These are phyloP conservation scores for Cottoperca gobio DNA, from an alignment of 2,797 vertebrate genomes.

Conservation along the genomic window DNA sequence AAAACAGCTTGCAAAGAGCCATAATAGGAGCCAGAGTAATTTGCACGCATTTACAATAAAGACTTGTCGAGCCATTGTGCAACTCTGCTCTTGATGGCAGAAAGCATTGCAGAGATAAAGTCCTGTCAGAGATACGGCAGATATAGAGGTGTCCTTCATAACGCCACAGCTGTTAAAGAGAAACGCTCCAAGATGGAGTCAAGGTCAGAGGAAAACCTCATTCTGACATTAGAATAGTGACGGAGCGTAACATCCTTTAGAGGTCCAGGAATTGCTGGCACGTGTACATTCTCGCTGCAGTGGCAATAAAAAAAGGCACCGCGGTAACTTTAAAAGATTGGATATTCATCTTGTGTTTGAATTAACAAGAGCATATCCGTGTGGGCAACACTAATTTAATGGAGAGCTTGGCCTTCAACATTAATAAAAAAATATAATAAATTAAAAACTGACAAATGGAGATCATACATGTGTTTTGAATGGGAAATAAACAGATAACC, in stretches of 20 bases:
- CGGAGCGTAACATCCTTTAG: conserved; percentile 63
- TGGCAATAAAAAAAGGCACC: conserved; percentile 65
- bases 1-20: not conserved
- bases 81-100: not conserved
- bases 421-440: conserved; percentile 30
- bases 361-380: conserved; percentile 40
- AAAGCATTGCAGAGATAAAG: conserved; percentile 2
- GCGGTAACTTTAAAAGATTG: conserved; percentile 62
- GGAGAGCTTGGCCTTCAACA: conserved; percentile 22
- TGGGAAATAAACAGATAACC: not conserved
- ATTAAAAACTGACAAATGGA: conserved; percentile 7
- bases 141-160: conserved; percentile 22
- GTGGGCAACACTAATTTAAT: conserved; percentile 55
- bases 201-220: conserved; percentile 67
- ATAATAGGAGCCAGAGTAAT: not conserved
- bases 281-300: conserved; percentile 54
- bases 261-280: conserved; percentile 64
- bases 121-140: conserved; percentile 1
- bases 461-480: conserved; percentile 1
- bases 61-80: not conserved
- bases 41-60: not conserved
- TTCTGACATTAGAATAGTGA: conserved; percentile 69
- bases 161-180: conserved; percentile 15
- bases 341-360: conserved; percentile 58
- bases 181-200: conserved; percentile 45